Evolutionary conservation across 2,113 vertebrate genomes (phyloP).

Genomic region (Aphyosemion australe): DNA sequence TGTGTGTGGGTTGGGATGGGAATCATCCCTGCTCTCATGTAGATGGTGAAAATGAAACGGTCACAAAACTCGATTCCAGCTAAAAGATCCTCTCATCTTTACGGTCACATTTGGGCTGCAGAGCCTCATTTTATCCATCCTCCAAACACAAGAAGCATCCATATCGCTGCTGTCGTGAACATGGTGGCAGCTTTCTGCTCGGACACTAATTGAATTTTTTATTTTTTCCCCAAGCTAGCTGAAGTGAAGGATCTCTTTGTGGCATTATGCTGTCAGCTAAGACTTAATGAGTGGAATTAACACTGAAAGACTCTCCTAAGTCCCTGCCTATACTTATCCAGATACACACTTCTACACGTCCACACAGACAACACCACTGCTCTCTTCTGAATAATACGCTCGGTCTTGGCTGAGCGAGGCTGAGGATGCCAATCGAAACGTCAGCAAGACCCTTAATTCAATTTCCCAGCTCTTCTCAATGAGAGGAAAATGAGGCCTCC

Average conservation of each 20-base stretch:
- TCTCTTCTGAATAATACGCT: conserved; percentile 67
- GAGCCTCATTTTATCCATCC: conserved; percentile 14
- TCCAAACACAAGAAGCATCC: no score
- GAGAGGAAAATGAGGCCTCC: conserved; percentile 67
- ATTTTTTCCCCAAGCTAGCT: background rate
- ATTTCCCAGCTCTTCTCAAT: conserved; percentile 70
- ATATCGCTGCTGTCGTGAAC: conserved; percentile 29
- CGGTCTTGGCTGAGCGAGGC: conserved; percentile 56
- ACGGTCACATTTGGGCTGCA: conserved; percentile 2
- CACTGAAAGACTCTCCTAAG: conserved; percentile 33
- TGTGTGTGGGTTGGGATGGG: conserved; percentile 7
- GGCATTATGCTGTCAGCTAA: conserved; percentile 45
- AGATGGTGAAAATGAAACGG: background rate
- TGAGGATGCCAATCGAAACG: conserved; percentile 72
- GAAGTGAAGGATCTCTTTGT: conserved; percentile 30
- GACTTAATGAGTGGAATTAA: conserved; percentile 60
- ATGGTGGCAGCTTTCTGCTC: background rate
- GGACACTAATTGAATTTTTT: conserved; percentile 39
- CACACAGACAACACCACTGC: conserved; percentile 21
- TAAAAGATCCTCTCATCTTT: background rate
- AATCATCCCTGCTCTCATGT: background rate
- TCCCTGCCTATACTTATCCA: conserved; percentile 24
- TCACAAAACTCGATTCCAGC: background rate
- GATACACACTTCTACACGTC: conserved; percentile 14
- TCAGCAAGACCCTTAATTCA: conserved; percentile 74